phyloP scores from a whole-genome alignment of 2,888 invertebrate species.

The Tetramorium bicarinatum region DNA sequence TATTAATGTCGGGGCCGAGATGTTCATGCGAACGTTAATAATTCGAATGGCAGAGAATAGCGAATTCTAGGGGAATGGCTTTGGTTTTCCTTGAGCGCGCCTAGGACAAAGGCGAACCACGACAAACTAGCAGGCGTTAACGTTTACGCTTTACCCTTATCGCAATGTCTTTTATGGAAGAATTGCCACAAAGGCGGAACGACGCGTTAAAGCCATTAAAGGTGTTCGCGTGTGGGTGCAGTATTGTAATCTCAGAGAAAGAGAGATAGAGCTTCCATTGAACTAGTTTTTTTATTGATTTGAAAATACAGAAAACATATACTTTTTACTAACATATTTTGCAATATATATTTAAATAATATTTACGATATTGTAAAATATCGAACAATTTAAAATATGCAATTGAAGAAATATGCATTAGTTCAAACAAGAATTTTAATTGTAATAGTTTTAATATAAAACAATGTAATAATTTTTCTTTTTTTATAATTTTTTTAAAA shows the following conservation, averaged over 20 bases:
- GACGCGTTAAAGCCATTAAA: constrained; percentile 29
- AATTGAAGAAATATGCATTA: neutral
- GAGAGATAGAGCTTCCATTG: neutral
- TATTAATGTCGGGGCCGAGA: constrained; percentile 24
- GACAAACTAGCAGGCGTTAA: constrained; percentile 55
- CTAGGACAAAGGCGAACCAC: constrained; percentile 66
- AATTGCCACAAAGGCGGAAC: constrained; percentile 25
- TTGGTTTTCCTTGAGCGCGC: constrained; percentile 47
- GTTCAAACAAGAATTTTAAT: neutral
- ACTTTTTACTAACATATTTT: neutral
- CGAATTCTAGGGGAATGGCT: constrained; percentile 54
- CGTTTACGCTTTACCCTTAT: constrained; percentile 60
- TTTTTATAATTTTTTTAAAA: neutral
- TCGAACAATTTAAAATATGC: neutral
- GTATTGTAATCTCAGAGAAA: neutral
- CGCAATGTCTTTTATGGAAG: constrained; percentile 50
- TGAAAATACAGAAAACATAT: neutral
- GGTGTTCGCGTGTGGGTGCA: neutral
- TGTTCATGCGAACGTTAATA: constrained; percentile 66
- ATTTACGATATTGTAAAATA: neutral
- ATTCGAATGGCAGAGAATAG: constrained; percentile 69
- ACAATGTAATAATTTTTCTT: neutral
- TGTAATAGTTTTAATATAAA: neutral
- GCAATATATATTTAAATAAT: too few species aligned
- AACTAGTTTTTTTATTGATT: constrained; percentile 15